Evolutionary conservation across 2,113 vertebrate genomes (phyloP).

Genomic region (Catharus minimus): DNA sequence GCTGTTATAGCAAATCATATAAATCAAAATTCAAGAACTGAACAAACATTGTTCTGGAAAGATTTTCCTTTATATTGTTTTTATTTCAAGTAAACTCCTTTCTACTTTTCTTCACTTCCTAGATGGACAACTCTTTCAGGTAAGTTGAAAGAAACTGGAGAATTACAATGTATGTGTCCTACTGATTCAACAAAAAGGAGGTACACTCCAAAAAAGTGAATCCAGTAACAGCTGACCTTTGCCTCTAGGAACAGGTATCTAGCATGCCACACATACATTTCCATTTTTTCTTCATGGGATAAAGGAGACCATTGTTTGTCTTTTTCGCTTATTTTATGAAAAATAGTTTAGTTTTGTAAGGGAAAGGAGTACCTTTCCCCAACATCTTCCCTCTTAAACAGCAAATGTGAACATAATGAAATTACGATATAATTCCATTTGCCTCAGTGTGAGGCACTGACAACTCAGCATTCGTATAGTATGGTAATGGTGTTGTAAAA

Average conservation of each 20-base stretch:
- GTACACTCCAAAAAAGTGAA: accelerated
- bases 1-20: neutral
- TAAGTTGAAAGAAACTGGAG: neutral
- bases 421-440: neutral
- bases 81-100: neutral
- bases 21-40: neutral
- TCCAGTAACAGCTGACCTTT: neutral
- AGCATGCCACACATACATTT: accelerated
- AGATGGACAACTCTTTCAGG: neutral
- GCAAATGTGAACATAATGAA: neutral
- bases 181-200: neutral
- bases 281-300: neutral
- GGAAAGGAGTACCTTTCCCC: neutral
- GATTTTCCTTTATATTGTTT: neutral
- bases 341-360: neutral
- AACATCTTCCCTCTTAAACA: neutral
- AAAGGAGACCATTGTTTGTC: accelerated
- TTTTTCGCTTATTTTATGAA: neutral
- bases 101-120: neutral
- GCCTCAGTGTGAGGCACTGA: neutral
- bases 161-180: neutral
- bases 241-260: neutral
- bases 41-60: neutral
- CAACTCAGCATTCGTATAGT: neutral
- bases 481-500: accelerated